Evolutionary conservation across 2,797 vertebrate species (phyloP), one percentile per base, ranked within the genome.

Genomic region (Sebastes vulpes): DNA sequence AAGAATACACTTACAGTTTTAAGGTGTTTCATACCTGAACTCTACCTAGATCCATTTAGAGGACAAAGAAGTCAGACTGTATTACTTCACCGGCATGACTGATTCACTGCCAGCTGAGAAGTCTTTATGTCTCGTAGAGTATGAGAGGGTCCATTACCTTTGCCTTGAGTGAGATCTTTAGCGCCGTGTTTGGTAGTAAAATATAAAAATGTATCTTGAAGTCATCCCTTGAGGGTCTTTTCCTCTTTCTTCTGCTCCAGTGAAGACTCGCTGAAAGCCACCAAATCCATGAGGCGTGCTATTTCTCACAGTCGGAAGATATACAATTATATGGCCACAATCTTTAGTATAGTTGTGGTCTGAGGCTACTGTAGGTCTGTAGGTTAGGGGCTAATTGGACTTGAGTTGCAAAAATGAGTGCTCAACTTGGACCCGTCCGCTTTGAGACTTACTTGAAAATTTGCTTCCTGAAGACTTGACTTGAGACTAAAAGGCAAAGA

Each of bases 71-170:
- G 83, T 74, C 72, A 63, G 67, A 72, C 61, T 61, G 16, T 67
- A 69, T 67, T 60, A 73, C 58, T 79, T 83, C 32, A 60, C 6
- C 65, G 14, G 20, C 28, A 20, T 35, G 65, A 76, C 81, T 77
- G 82, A 87, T 79, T 81, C 68, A 78, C 73, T 69, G 75, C 67
- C 58, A 65, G 66, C 38, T 38, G 21, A 65, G 12, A 54, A 5
- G 56, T 58, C 63, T 84, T 88, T 60, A 83, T 84, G 72, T 57
- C 23, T 57, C 21, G 38, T 68, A 38, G 69, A 61, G 69, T 16
- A 50, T 5, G 59, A 64, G 78, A 21, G 2, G 53, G 4, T 79
- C 60, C 79, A 87, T 90, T 87, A 89, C 82, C 73, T 77, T 58
- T 59, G 67, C 56, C 63, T 56, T 53, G 42, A 72, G 77, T 75